Conservation (phyloP, 1,140 invertebrate genomes). For the Drosophila navojoa region DNA sequence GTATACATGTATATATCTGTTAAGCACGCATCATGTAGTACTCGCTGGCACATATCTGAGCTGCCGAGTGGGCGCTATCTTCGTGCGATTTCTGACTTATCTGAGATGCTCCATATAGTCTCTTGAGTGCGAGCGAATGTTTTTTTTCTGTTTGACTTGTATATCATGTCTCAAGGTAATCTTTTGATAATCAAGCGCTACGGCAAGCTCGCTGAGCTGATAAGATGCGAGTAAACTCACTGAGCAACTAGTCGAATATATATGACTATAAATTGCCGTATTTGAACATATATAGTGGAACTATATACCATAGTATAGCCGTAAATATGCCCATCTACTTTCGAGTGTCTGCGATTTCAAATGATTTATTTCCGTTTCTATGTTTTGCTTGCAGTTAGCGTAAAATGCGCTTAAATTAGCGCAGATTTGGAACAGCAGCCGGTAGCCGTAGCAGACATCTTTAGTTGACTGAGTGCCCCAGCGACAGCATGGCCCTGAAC, state of each 20-base stretch:
- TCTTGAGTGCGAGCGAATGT: slow-evolving; percentile 11
- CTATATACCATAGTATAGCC: neutral
- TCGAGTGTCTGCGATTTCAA: slow-evolving; percentile 12
- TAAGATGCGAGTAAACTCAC: slow-evolving; percentile 14
- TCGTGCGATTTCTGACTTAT: slow-evolving; percentile 55
- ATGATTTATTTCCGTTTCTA: slow-evolving; percentile 7
- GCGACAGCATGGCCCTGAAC: slow-evolving; percentile 66
- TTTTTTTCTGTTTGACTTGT: slow-evolving; percentile 14
- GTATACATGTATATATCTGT: slow-evolving; percentile 34
- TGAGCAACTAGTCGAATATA: slow-evolving; percentile 3
- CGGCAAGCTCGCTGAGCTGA: slow-evolving; percentile 35
- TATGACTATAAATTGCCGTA: slow-evolving; percentile 30
- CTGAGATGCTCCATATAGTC: slow-evolving; percentile 65
- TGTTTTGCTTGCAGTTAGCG: slow-evolving; percentile 7
- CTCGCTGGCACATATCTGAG: slow-evolving; percentile 4
- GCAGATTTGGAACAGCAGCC: neutral
- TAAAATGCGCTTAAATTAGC: slow-evolving; percentile 20
- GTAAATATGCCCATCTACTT: slow-evolving; percentile 1
- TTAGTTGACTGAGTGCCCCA: slow-evolving; percentile 1
- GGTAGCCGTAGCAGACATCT: neutral
- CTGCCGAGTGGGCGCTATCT: slow-evolving; percentile 47
- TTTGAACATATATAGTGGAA: slow-evolving; percentile 1
- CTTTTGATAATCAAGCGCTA: slow-evolving; percentile 64
- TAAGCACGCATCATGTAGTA: slow-evolving; percentile 10
- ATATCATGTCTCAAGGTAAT: slow-evolving; percentile 77